Base-by-base conservation (phyloP, 35 echinoderm and acorn worm genomes). In the Anneissia japonica region DNA sequence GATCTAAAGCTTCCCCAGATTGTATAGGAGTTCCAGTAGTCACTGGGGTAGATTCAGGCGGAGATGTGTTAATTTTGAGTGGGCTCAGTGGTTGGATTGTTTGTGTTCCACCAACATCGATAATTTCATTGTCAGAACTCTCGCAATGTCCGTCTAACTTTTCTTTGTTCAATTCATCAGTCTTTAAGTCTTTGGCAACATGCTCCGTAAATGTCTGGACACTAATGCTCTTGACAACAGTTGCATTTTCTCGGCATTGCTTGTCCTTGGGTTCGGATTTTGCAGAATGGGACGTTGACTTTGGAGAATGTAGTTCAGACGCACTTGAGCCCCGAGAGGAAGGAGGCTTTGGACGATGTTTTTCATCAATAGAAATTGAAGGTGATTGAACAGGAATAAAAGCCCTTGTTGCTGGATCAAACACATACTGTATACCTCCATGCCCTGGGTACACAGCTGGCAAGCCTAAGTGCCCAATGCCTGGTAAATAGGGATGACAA, bases 201-300 rank as follows among this genome's bases (percentile, higher is more conserved):
- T 9, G 7, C 21, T 64, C 51, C 0, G 90, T 85, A 3, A 85
- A 92, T 19, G 90, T 92, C 39, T 92, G 85, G 6, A 87, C 85
- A 40, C 90, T 92, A 36, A 86, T 92, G 56, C 90, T 92, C 40
- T 92, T 92, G 46, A 92, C 41, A 30, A 40, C 90, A 31, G 79
- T 23, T 64, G 51, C 26, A 23, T 6, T 23, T 23, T 64, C 9
- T 1, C 26, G 11, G 21, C 51, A 19, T 64, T 3, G 6, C 26
- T 64, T 64, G 11, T 12, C 51, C 26, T 64, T 64, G 7, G 51
- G 2, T 26, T 64, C 51, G 21, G 51, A 64, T 23, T 64, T 64
- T 2, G 26, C 51, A 64, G 51, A 64, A 64, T 64, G 51, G 26
- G 51, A 64, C 11, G 21, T 26, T 64, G 51, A 64, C 21, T 64